These are phyloP conservation scores for Chaunax sp. DNA, from an alignment of 2,797 vertebrate species.

Conservation along the genomic window DNA sequence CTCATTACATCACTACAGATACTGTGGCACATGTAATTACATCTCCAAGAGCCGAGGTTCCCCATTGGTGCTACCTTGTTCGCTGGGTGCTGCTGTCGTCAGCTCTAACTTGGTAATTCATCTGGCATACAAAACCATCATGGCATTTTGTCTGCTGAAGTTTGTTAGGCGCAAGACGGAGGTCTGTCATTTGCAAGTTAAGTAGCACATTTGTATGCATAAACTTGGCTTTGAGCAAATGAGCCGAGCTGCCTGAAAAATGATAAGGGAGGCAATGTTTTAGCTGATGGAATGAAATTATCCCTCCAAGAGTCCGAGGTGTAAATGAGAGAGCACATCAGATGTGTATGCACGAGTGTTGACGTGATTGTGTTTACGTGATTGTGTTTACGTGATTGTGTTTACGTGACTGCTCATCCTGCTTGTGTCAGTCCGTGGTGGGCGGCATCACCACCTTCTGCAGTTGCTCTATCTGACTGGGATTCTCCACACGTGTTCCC, in stretches of 20 bases:
- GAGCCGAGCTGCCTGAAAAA: conserved; percentile 43
- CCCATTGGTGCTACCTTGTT: conserved; percentile 25
- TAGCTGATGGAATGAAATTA: conserved; percentile 58
- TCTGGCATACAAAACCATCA: conserved; percentile 22
- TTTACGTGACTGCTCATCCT: conserved; percentile 12
- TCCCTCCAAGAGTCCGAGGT: conserved; percentile 34
- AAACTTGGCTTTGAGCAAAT: conserved; percentile 44
- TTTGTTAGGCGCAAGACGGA: conserved; percentile 25
- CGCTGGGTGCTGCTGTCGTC: conserved; percentile 27
- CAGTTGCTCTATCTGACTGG: not conserved
- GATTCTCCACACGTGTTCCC: not conserved
- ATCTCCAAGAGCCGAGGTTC: conserved; percentile 30
- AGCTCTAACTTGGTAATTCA: conserved; percentile 26
- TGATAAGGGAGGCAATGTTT: conserved; percentile 57
- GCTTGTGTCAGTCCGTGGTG: conserved; percentile 14
- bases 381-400: too few relatives aligned
- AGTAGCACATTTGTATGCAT: conserved; percentile 66
- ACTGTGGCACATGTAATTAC: conserved; percentile 51
- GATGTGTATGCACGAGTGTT: not conserved
- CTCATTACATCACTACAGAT: conserved; percentile 37
- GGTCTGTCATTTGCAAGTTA: conserved; percentile 64
- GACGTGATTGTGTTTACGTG: conserved; percentile 1
- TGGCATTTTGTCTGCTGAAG: conserved; percentile 41
- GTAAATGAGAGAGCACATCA: conserved; percentile 4
- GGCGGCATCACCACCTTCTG: not conserved